phyloP scores from a whole-genome alignment of 2,888 invertebrate genomes.

The Netelia inedita region DNA sequence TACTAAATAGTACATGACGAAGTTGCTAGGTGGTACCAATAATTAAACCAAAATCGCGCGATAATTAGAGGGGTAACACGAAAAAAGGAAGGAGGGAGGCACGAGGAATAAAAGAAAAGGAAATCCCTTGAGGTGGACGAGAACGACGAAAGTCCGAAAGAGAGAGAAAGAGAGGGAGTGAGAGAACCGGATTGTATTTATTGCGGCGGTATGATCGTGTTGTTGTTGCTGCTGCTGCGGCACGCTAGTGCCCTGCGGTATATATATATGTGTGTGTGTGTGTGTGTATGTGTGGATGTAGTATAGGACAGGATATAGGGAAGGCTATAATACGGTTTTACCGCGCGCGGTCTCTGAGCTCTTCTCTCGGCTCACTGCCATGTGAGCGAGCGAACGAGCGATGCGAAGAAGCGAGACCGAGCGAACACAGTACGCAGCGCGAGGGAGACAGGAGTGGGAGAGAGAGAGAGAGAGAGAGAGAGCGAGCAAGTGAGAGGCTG shows the following conservation, averaged over 20 bases:
- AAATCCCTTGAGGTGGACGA: conserved; percentile 15
- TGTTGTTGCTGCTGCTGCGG: conserved; percentile 51
- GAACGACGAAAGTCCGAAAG: conserved; percentile 28
- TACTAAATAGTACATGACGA: conserved; percentile 42
- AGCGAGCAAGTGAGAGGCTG: conserved; percentile 18
- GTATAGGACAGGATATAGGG: conserved; percentile 75
- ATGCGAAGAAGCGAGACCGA: conserved; percentile 51
- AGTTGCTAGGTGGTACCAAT: conserved; percentile 51
- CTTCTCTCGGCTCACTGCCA: conserved; percentile 60
- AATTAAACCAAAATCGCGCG: conserved; percentile 58
- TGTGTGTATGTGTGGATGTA: conserved; percentile 21
- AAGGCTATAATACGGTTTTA: conserved; percentile 82
- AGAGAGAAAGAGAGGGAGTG: conserved; percentile 24
- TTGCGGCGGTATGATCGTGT: conserved; percentile 71
- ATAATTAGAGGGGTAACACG: conserved; percentile 49
- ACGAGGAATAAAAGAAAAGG: conserved; percentile 6
- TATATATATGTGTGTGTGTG: conserved; percentile 9
- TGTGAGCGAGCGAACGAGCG: conserved; percentile 47
- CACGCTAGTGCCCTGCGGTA: conserved; percentile 19
- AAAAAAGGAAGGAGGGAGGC: not conserved
- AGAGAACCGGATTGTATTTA: conserved; percentile 74
- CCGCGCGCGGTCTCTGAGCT: conserved; percentile 74
- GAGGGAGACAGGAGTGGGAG: conserved; percentile 34
- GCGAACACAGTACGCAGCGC: conserved; percentile 46
- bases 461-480: conserved; percentile 27